Conservation (phyloP, 2,888 invertebrate species). For the Cerceris rybyensis region DNA sequence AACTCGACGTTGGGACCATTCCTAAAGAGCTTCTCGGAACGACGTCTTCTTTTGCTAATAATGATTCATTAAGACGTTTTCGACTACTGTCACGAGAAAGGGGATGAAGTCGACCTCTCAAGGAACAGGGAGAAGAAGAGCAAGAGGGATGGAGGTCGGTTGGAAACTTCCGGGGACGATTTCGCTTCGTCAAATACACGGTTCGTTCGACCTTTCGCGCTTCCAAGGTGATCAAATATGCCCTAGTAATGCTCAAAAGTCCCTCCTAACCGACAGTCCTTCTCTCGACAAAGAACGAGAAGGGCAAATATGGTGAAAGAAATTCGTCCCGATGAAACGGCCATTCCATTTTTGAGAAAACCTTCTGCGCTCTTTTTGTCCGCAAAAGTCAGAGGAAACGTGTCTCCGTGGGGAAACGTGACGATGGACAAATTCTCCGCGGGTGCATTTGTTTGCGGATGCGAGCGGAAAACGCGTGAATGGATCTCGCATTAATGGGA, state of each 20-base stretch:
- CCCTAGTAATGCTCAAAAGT: constrained; percentile 21
- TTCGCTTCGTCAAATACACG: constrained; percentile 13
- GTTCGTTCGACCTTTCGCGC: background rate
- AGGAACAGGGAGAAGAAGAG: background rate
- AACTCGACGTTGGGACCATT: background rate
- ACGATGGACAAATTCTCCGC: constrained; percentile 6
- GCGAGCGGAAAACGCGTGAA: no score
- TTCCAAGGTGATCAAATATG: constrained; percentile 35
- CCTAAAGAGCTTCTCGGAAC: no score
- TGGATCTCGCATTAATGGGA: constrained; percentile 6
- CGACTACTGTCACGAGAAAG: background rate
- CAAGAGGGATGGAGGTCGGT: background rate
- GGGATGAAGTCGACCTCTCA: background rate
- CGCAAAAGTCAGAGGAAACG: constrained; percentile 4
- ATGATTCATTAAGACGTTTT: background rate
- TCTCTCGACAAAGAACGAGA: background rate
- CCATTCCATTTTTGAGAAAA: constrained; percentile 11
- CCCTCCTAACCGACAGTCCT: background rate
- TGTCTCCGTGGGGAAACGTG: constrained; percentile 1
- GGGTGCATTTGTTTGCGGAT: no score
- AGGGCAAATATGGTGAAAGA: constrained; percentile 8
- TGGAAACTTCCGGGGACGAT: background rate
- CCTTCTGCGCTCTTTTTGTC: constrained; percentile 13
- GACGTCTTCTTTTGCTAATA: no score
- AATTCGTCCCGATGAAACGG: constrained; percentile 11